A percentile compares a stretch with the other conserved stretches of the same genome.
These are phyloP conservation scores for Odontomachus brunneus DNA, from an alignment of 1,140 invertebrate species.

Conservation along the genomic window DNA sequence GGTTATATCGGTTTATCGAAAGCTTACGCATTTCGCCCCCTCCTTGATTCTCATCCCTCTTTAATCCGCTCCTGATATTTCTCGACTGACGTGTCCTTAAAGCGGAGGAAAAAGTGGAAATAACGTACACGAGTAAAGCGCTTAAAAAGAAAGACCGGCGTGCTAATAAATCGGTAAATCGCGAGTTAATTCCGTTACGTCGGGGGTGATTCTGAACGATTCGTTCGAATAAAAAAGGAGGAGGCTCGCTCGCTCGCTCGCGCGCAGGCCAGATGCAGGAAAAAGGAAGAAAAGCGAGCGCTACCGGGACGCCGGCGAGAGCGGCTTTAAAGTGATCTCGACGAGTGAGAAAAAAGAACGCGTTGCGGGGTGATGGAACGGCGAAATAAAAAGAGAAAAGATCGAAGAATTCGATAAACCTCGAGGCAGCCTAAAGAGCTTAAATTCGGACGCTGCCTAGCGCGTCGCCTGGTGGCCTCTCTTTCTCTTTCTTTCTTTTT, in stretches of 20 bases:
- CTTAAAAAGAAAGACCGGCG: slow-evolving; percentile 58
- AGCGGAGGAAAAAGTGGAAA: slow-evolving; percentile 36
- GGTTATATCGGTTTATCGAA: slow-evolving; percentile 1
- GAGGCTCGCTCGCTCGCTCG: slow-evolving; percentile 30
- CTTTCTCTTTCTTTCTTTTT: background rate
- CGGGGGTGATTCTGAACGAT: slow-evolving; percentile 71
- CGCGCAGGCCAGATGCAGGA: slow-evolving; percentile 58
- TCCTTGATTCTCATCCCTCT: background rate
- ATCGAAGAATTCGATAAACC: slow-evolving; percentile 78
- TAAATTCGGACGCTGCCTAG: slow-evolving; percentile 66
- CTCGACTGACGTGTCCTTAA: slow-evolving; percentile 34
- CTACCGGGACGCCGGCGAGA: slow-evolving; percentile 68
- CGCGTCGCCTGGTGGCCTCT: background rate
- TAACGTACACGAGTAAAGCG: slow-evolving; percentile 39
- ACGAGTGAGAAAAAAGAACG: slow-evolving; percentile 70
- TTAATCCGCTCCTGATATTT: slow-evolving; percentile 25
- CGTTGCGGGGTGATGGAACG: slow-evolving; percentile 61
- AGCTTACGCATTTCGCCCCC: background rate
- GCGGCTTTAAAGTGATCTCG: slow-evolving; percentile 75
- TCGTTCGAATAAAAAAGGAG: slow-evolving; percentile 53
- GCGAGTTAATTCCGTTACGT: slow-evolving; percentile 77
- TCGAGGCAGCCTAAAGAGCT: slow-evolving; percentile 65
- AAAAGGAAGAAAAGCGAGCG: slow-evolving; percentile 59
- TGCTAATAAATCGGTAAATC: slow-evolving; percentile 77
- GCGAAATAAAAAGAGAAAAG: slow-evolving; percentile 69